Base-by-base conservation (phyloP, 2,113 vertebrate species). In the Castor canadensis region DNA sequence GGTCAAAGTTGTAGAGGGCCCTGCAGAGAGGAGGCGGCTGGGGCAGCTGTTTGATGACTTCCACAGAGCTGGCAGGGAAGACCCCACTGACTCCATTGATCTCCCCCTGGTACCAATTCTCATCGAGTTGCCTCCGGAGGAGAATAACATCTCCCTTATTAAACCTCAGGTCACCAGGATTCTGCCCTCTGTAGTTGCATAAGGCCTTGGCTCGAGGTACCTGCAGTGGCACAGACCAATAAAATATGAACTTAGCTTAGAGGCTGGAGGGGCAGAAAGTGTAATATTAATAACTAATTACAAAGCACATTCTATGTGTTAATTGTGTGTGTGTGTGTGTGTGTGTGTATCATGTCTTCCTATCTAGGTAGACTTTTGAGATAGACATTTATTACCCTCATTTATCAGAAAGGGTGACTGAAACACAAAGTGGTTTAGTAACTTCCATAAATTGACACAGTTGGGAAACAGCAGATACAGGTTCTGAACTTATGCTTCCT, bases 21-120 rank as follows among this genome's bases (percentile, higher is more conserved):
- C 98, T 98, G 98, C 99, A 99, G 11, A 99, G 98, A 0, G 99
- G 98, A 5, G 93, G 98, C 0, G 98, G 98, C 91, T 98, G 98
- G 45, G 98, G 98, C 69, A 98, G 98, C 40, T 98, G 98, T 96
- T 98, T 98, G 97, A 98, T 97, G 32, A 99, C 97, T 71, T 99
- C 98, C 88, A 98, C 98, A 0, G 98, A 97, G 96, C 98, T 98
- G 92, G 97, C 98, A 0, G 98, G 98, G 96, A 99, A 97, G 1
- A 98, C 96, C 0, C 98, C 98, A 3, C 97, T 97, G 95, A 89
- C 66, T 0, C 98, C 98, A 35, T 99, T 98, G 60, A 98, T 56
- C 86, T 99, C 99, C 10, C 98, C 98, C 45, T 99, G 97, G 90
- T 98, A 98, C 99, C 99, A 99, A 93, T 98, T 98, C 79, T 99